Conservation (phyloP, 2,797 vertebrate species). For the Sebastolobus altivelis region DNA sequence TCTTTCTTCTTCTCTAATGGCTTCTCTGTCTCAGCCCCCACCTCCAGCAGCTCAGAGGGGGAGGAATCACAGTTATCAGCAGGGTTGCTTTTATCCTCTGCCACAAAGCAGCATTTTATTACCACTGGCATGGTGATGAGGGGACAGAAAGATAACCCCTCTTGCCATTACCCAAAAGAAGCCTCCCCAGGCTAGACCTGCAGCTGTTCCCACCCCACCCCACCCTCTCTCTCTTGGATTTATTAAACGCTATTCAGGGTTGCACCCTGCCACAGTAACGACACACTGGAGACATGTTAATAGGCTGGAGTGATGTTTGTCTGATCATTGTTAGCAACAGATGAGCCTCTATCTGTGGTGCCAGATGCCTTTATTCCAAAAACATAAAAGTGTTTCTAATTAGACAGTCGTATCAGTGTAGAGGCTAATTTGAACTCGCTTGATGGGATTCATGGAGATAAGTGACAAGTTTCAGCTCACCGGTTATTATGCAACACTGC, state of each 20-base stretch:
- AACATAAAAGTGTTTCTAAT: constrained; percentile 68
- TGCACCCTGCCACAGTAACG: constrained; percentile 13
- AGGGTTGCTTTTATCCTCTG: constrained; percentile 57
- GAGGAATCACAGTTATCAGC: constrained; percentile 49
- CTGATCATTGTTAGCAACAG: constrained; percentile 57
- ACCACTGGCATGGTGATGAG: constrained; percentile 52
- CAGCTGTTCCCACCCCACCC: constrained; percentile 3
- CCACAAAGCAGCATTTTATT: constrained; percentile 68
- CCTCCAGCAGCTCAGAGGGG: constrained; percentile 38
- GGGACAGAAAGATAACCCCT: constrained; percentile 38
- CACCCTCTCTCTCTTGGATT: constrained; percentile 10
- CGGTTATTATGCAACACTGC: constrained; percentile 42
- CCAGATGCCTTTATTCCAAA: constrained; percentile 56
- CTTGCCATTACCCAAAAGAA: constrained; percentile 24
- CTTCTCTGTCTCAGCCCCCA: constrained; percentile 38
- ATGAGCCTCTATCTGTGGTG: constrained; percentile 52
- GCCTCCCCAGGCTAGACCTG: constrained; percentile 15
- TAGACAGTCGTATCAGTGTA: constrained; percentile 60
- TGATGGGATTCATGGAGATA: constrained; percentile 57
- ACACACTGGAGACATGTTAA: constrained; percentile 47
- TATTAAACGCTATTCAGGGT: constrained; percentile 27
- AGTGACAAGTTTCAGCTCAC: constrained; percentile 56
- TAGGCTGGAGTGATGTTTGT: constrained; percentile 40
- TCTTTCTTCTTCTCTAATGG: constrained; percentile 65
- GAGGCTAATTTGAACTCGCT: constrained; percentile 71